Percentiles rank a stretch among this genome's conserved stretches.
These are phyloP conservation scores for Hydrotaea diabolus DNA, from an alignment of 2,888 invertebrate genomes.

Conservation along the genomic window DNA sequence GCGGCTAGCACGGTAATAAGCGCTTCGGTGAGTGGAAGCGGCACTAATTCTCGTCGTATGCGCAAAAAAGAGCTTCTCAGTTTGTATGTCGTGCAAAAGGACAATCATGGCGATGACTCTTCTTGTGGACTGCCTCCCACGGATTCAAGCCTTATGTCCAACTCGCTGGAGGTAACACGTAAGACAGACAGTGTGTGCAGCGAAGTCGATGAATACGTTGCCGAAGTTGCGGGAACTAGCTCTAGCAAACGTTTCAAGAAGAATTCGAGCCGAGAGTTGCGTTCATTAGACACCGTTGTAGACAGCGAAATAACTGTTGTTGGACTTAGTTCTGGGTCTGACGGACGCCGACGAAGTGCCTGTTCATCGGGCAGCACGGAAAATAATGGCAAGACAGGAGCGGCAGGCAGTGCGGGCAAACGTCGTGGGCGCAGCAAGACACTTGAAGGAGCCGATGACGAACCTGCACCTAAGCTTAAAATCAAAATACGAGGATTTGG, in stretches of 20 bases:
- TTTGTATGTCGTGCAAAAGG: conserved; percentile 90
- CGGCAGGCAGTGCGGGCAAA: conserved; percentile 77
- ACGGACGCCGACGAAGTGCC: conserved; percentile 82
- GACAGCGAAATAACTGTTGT: conserved; percentile 80
- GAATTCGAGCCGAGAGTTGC: conserved; percentile 82
- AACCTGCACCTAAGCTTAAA: conserved; percentile 85
- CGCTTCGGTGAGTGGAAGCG: conserved; percentile 76
- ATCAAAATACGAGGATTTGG: conserved; percentile 85
- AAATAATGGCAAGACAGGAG: conserved; percentile 74
- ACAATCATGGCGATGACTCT: conserved; percentile 92
- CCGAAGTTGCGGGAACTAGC: conserved; percentile 75
- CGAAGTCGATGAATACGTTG: conserved; percentile 91
- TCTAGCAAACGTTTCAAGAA: conserved; percentile 83
- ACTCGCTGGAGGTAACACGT: conserved; percentile 84
- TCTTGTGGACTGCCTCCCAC: conserved; percentile 81
- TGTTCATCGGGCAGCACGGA: conserved; percentile 80
- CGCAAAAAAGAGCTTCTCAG: conserved; percentile 93
- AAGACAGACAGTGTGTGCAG: conserved; percentile 95
- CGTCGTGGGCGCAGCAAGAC: conserved; percentile 80
- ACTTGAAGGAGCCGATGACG: conserved; percentile 78
- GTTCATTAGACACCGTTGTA: conserved; percentile 83
- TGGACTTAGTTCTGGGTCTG: conserved; percentile 70
- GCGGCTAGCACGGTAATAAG: conserved; percentile 72
- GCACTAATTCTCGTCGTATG: conserved; percentile 91
- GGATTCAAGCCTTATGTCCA: conserved; percentile 76